These are phyloP conservation scores for Papilio aristodemus DNA, from an alignment of 1,140 invertebrate species.

Conservation along the genomic window DNA sequence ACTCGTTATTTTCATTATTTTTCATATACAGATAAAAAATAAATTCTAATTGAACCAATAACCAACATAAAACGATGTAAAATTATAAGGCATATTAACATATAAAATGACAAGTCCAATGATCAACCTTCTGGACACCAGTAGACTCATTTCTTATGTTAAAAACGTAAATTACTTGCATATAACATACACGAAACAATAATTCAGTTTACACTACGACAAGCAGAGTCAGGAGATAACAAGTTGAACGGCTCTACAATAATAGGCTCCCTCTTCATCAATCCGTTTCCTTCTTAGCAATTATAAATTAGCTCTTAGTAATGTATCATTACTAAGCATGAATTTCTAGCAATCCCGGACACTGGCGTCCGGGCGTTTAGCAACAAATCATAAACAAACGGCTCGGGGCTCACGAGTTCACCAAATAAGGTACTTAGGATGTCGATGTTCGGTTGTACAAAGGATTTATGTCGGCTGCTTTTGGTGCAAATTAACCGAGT, in stretches of 20 bases:
- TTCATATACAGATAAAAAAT: no score
- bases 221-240: background rate
- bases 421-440: constrained; percentile 65
- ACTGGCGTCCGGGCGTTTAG: constrained; percentile 28
- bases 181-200: background rate
- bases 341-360: constrained; percentile 26
- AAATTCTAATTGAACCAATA: no score
- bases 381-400: constrained; percentile 73
- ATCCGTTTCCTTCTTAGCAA: constrained; percentile 17
- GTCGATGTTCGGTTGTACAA: constrained; percentile 64
- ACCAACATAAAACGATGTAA: no score
- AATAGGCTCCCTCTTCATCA: constrained; percentile 12
- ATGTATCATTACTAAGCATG: constrained; percentile 27
- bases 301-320: constrained; percentile 29
- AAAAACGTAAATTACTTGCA: background rate
- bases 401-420: constrained; percentile 60
- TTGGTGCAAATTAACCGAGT: constrained; percentile 70
- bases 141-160: background rate
- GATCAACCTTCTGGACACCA: background rate
- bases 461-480: constrained; percentile 72
- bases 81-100: no score
- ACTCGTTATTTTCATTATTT: no score
- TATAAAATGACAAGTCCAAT: no score
- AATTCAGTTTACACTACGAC: background rate
- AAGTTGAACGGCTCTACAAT: background rate